Evolutionary conservation across 1,140 invertebrate species (phyloP), one percentile per base, ranked within the genome.

Genomic region (Forficula auricularia): DNA sequence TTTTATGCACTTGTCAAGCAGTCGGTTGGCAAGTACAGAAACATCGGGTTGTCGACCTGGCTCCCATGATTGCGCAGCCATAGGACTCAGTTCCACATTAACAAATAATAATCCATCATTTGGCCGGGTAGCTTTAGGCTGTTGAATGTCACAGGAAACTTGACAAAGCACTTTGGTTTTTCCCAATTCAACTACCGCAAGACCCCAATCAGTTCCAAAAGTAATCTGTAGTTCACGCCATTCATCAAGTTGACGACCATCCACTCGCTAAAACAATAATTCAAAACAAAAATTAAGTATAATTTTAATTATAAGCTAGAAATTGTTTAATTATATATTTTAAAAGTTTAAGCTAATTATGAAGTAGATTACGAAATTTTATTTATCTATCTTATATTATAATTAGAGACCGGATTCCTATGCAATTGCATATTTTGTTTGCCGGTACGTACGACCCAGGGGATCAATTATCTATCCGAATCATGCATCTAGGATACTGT

Each of bases 1-100:
- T 56, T 86, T 86, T 36, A 91, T 76, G 61, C 84, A 88, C 57
- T 88, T 79, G 56, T 95, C 89, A 31, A 96, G 57, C 27, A 88
- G 65, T 50, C 88, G 70, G 50, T 82, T 87, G 2, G 91, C 66
- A 52, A 86, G 75, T 16, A 89, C 75, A 19, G 69, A 70, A 32
- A 79, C 61, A 47, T 86, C 80, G 9, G 72, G 72, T 54, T 73
- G 71, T 47, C 77, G 65, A 32, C 77, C 76, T 4, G 71, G 56
- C 61, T 89, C 84, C 65, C 84, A 85, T 57, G 79, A 68, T 18
- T 78, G 73, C 16, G 78, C 75, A 12, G 77, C 84, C 69, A 95
- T 77, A 15, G 82, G 76, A 54, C 77, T 78, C 6, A 94, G 64
- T 58, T 92, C 88, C 1, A 91, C 73, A 67, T 90, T 88, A 19